Evolutionary conservation across 2,888 invertebrate species (phyloP), one percentile per base, ranked within the genome.

Genomic region (Nymphalis urticae): DNA sequence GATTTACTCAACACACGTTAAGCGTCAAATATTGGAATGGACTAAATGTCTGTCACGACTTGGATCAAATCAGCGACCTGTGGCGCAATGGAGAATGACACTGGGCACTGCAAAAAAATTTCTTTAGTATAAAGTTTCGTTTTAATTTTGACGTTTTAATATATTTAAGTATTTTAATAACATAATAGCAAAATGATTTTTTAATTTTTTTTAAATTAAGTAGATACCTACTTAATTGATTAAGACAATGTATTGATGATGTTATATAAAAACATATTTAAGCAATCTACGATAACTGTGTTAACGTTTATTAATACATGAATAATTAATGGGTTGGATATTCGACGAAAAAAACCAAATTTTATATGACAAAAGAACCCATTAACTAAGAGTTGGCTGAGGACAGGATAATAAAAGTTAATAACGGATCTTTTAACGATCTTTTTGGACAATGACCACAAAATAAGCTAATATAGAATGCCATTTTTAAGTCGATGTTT

Each of bases 371-470:
- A 64, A 64, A 59, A 66, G 36, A 48, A 69, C n/a, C 66, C 56
- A 66, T 69, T 67, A 72, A 62, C 60, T 54, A 62, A 66, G 42
- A 62, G 56, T 66, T 71, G 69, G 61, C 66, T 69, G 64, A 62
- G 66, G 64, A 67, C 62, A 16, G 21, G 27, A 65, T 36, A 67
- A 69, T 71, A 69, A 72, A 72, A 59, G 59, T 66, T 64, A 58
- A 67, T 69, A 69, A 72, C 69, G 66, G 66, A 69, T 66, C 53
- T 62, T 71, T 62, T 67, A 67, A 69, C 62, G 64, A 69, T 62
- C 59, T 53, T 59, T 67, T 66, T 58, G 48, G 64, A n/a, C 50
- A 69, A 58, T 66, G 51, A 59, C 54, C 50, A 63, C 63, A 60
- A 69, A 64, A 63, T 54, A 59, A 56, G 56, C 53, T 51, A 32